phyloP scores from a whole-genome alignment of 1,140 invertebrate species.

The Kradibia gibbosae region DNA sequence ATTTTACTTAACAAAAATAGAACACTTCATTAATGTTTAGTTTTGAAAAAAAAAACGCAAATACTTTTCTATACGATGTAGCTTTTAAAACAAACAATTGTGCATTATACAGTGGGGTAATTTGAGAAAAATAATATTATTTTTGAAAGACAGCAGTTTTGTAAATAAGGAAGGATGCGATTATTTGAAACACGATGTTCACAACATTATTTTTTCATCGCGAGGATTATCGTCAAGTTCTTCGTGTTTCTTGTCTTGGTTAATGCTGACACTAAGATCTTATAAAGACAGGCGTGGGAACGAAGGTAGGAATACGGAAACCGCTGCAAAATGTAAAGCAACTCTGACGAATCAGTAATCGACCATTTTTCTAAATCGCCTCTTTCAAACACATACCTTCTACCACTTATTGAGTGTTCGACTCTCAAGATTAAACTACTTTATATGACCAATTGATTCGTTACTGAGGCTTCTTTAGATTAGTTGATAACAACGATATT shows the following conservation, averaged over 20 bases:
- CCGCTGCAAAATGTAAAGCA: not conserved
- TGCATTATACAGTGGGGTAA: too few species aligned
- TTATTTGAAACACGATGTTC: too few species aligned
- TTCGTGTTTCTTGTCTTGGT: not conserved
- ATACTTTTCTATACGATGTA: too few species aligned
- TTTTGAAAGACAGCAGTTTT: too few species aligned
- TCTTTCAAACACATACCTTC: not conserved
- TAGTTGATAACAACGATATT: not conserved
- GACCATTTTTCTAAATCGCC: not conserved
- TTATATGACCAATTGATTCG: not conserved
- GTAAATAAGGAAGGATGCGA: too few species aligned
- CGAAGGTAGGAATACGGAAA: not conserved
- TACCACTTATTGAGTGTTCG: not conserved
- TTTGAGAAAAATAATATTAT: too few species aligned
- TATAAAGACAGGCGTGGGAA: not conserved
- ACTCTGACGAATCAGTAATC: not conserved
- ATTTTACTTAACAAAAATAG: too few species aligned
- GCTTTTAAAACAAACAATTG: too few species aligned
- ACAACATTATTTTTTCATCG: not conserved
- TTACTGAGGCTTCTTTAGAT: not conserved
- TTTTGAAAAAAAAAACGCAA: too few species aligned
- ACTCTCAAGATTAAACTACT: not conserved
- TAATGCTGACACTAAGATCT: not conserved
- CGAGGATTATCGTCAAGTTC: not conserved
- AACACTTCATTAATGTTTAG: too few species aligned